phyloP scores from a whole-genome alignment of 2,888 invertebrate species.

The Andrena fulva region DNA sequence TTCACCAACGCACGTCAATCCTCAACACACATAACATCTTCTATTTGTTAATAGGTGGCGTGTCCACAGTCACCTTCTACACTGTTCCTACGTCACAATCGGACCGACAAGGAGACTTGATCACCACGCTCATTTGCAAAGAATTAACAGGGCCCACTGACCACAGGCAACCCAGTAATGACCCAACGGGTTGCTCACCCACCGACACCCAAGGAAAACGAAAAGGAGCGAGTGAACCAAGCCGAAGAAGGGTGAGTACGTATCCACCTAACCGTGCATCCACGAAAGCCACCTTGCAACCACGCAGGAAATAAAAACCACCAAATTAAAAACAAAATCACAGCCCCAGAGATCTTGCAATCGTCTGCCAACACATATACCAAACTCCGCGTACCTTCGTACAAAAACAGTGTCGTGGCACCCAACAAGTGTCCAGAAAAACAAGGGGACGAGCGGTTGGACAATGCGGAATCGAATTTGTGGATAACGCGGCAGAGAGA shows the following conservation, averaged over 20 bases:
- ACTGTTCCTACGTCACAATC: too few relatives aligned
- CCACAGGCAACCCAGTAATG: constrained; percentile 23
- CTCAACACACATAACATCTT: too few relatives aligned
- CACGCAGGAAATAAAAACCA: too few relatives aligned
- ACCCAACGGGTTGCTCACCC: constrained; percentile 3
- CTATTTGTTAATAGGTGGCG: too few relatives aligned
- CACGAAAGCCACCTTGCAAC: background rate
- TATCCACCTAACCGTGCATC: background rate
- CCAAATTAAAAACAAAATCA: too few relatives aligned
- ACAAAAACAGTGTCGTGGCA: background rate
- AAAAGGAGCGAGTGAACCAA: background rate
- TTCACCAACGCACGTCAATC: too few relatives aligned
- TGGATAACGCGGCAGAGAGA: background rate
- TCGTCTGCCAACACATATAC: background rate
- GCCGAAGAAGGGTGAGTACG: background rate
- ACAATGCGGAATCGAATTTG: background rate
- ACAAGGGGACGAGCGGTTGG: background rate
- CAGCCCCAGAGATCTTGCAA: too few relatives aligned
- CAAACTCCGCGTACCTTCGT: background rate
- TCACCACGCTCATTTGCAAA: too few relatives aligned
- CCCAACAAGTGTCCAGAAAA: constrained; percentile 26
- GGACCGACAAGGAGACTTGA: too few relatives aligned
- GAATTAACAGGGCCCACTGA: too few relatives aligned
- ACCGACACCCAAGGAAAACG: background rate
- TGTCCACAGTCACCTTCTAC: too few relatives aligned